phyloP scores from a whole-genome alignment of 2,888 invertebrate genomes.

The Carterocephalus palaemon region DNA sequence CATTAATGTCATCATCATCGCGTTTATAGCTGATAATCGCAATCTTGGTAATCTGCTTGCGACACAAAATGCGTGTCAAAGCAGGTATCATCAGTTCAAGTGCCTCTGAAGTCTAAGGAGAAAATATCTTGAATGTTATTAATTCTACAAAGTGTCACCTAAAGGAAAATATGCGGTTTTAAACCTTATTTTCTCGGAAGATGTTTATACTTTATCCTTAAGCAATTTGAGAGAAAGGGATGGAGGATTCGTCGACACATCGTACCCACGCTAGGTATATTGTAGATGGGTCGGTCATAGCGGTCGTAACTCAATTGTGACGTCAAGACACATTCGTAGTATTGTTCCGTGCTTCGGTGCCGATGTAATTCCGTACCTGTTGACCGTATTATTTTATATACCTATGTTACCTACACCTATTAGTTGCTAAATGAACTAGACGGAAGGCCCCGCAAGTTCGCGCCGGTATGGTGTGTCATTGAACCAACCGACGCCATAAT shows the following conservation, averaged over 20 bases:
- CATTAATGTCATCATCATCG: conserved; percentile 1
- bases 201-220: conserved; percentile 3
- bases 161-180: conserved; percentile 6
- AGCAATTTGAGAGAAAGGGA: conserved; percentile 4
- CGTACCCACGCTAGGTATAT: too few relatives aligned
- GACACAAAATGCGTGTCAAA: conserved; percentile 18
- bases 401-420: too few relatives aligned
- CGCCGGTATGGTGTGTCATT: conserved; percentile 31
- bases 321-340: conserved; percentile 19
- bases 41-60: conserved; percentile 11
- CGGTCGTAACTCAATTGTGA: conserved; percentile 24
- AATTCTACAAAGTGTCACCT: conserved; percentile 14
- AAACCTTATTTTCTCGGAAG: conserved; percentile 2
- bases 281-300: conserved; percentile 14
- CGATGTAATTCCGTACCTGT: conserved; percentile 15
- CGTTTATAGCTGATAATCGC: conserved; percentile 2
- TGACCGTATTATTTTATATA: conserved; percentile 18
- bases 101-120: conserved; percentile 4
- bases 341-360: conserved; percentile 19
- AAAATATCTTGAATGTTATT: conserved; percentile 13
- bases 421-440: conserved; percentile 23
- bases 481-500: conserved; percentile 31
- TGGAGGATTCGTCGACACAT: conserved; percentile 11
- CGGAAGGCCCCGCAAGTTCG: conserved; percentile 26
- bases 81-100: conserved; percentile 20